Evolutionary conservation across 2,113 vertebrate genomes (phyloP), one percentile per base, ranked within the genome.

Genomic region (Pseudopodoces humilis): DNA sequence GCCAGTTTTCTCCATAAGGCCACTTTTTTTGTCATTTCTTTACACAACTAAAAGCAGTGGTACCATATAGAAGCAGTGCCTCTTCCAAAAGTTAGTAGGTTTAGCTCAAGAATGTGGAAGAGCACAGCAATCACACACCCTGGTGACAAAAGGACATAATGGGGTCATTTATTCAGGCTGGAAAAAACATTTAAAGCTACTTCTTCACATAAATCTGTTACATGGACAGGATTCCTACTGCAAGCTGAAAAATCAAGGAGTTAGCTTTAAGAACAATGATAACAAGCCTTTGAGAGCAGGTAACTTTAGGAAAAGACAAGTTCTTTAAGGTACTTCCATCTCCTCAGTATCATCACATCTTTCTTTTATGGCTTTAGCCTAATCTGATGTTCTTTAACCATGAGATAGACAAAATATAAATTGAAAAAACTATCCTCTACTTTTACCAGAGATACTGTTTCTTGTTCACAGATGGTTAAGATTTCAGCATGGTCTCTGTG

Each of bases 91-190:
- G 15, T 41, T 65, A 44, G 16, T 25, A 65, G 19, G 1, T 59
- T 81, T 59, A 82, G 84, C 33, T 83, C 16, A 39, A 65, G 31
- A 84, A 37, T 1, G 19, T 44, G 62, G 49, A 94, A 87, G 80
- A 91, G 76, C 94, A 91, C 89, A 91, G 78, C 87, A 91, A 77
- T 90, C 90, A 70, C 91, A 92, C 91, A 63, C 78, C 82, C 91
- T 92, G 82, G 59, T 94, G 93, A 95, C 79, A 88, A 80, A 63
- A 8, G 79, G 24, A 95, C 55, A n/a, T 46, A 83, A 90, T 23
- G 46, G 88, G 46, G 85, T 65, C 28, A 87, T 17, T 80, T 69
- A 85, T 74, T 86, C n/a, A 75, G 67, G 19, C 47, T 63, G 17
- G 67, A 63, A 79, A 80, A 89, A 91, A 23, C 27, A 43, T 35